Evolutionary conservation across 2,113 vertebrate species (phyloP).

Genomic region (Rousettus leschenaultii): DNA sequence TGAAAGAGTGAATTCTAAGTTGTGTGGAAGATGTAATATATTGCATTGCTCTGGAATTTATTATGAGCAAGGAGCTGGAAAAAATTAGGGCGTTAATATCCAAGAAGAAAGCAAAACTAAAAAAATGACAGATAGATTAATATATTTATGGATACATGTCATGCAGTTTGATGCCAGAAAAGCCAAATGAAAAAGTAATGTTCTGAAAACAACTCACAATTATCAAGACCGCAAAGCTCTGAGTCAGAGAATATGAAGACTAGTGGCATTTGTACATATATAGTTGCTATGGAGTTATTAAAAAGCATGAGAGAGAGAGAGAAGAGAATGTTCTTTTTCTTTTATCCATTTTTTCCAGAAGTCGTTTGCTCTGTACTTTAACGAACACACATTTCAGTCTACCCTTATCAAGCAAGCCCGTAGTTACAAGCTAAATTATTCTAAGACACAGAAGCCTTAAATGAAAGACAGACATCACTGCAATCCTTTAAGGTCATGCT

Average conservation of each 20-base stretch:
- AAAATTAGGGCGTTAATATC: conserved; percentile 56
- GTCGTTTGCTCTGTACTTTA: conserved; percentile 45
- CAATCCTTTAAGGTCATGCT: conserved; percentile 70
- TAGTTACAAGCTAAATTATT: conserved; percentile 55
- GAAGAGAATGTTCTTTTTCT: neutral
- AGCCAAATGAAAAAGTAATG: conserved; percentile 53
- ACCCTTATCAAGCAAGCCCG: conserved; percentile 52
- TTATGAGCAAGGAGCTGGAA: conserved; percentile 22
- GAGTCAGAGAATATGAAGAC: conserved; percentile 41
- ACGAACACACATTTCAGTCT: conserved; percentile 51
- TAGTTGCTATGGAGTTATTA: neutral
- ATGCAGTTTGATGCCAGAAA: conserved; percentile 24
- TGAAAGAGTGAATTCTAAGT: conserved; percentile 47
- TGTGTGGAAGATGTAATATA: conserved; percentile 21
- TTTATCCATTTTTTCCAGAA: conserved; percentile 21
- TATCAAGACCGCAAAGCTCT: conserved; percentile 25
- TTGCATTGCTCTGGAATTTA: conserved; percentile 52
- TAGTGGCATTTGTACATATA: neutral
- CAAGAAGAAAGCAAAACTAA: conserved; percentile 57
- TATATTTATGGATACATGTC: conserved; percentile 34
- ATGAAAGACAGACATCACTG: conserved; percentile 68
- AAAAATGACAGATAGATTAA: conserved; percentile 45
- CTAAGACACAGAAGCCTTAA: conserved; percentile 57
- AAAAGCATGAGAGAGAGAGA: neutral
- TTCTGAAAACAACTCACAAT: neutral